Evolutionary conservation across 2,797 vertebrate species (phyloP).

Genomic region (Paedocypris micromegethes): DNA sequence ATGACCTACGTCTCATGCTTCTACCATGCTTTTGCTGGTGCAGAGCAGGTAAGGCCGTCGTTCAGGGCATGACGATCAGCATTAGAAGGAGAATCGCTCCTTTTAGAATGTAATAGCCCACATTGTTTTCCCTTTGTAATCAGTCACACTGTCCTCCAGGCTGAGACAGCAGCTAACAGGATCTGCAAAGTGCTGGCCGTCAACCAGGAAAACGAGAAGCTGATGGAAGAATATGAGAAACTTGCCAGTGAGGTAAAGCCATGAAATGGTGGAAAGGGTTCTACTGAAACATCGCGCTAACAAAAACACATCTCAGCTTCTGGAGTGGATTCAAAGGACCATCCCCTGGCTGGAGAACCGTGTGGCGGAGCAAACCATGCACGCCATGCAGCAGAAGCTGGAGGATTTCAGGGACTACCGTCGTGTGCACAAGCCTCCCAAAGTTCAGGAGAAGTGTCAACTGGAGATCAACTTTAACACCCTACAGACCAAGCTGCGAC

Average conservation of each 20-base stretch:
- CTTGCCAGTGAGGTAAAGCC: slow-evolving; percentile 81
- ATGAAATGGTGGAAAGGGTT: not conserved
- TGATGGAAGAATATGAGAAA: slow-evolving; percentile 91
- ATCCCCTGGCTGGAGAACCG: slow-evolving; percentile 90
- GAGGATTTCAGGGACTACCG: slow-evolving; percentile 87
- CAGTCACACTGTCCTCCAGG: slow-evolving; percentile 60
- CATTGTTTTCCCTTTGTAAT: slow-evolving; percentile 28
- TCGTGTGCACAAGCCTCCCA: slow-evolving; percentile 83
- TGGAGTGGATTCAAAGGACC: slow-evolving; percentile 86
- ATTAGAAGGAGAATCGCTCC: slow-evolving; percentile 21
- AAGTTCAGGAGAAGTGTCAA: slow-evolving; percentile 78
- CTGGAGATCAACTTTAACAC: slow-evolving; percentile 80
- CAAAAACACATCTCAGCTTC: slow-evolving; percentile 61
- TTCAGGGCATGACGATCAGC: not conserved
- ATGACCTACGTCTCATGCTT: slow-evolving; percentile 76
- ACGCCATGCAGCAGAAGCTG: slow-evolving; percentile 84
- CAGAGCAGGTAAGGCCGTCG: slow-evolving; percentile 61
- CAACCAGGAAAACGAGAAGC: slow-evolving; percentile 90
- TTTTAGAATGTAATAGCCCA: slow-evolving; percentile 34
- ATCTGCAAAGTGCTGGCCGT: slow-evolving; percentile 90
- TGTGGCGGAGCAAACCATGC: slow-evolving; percentile 76
- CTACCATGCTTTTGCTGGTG: slow-evolving; percentile 72
- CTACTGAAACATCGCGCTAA: not conserved
- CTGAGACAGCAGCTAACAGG: slow-evolving; percentile 87
- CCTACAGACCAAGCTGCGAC: slow-evolving; percentile 75